A percentile compares a stretch with the other conserved stretches of the same genome.
phyloP scores from a whole-genome alignment of 2,797 vertebrate species.

The Acipenser transmontanus region DNA sequence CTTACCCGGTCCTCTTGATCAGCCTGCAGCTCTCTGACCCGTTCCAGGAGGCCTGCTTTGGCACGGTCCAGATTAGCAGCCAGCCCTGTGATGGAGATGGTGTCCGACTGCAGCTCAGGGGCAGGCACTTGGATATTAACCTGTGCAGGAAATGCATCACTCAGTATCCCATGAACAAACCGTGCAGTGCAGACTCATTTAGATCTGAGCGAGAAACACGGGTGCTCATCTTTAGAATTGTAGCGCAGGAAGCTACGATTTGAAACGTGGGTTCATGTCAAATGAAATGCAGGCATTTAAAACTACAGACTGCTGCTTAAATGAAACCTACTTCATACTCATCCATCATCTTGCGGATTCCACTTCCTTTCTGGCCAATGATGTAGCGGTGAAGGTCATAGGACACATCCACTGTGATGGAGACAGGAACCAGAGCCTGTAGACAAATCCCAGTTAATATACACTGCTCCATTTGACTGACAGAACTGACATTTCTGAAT shows the following conservation, averaged over 20 bases:
- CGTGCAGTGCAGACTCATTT: no score
- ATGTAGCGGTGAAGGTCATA: constrained; percentile 98
- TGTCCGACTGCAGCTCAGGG: constrained; percentile 86
- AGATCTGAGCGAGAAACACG: no score
- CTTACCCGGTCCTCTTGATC: constrained; percentile 94
- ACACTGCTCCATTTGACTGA: no score
- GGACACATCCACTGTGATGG: constrained; percentile 89
- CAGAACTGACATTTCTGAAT: no score
- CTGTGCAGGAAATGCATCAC: constrained; percentile 41
- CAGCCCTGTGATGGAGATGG: constrained; percentile 87
- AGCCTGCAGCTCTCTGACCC: constrained; percentile 87
- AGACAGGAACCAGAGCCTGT: constrained; percentile 93
- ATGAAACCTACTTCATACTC: constrained; percentile 80
- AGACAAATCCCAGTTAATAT: no score
- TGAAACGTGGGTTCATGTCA: no score
- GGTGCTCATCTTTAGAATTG: no score
- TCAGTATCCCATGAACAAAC: no score
- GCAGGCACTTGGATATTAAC: constrained; percentile 98
- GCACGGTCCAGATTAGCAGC: constrained; percentile 81
- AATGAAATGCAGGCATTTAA: no score
- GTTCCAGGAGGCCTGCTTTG: constrained; percentile 82
- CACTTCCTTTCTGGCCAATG: constrained; percentile 96
- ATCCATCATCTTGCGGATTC: constrained; percentile 99
- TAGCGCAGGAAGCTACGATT: no score
- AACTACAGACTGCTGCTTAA: no score